Base-by-base conservation (phyloP, 1,140 invertebrate species). In the Cherax quadricarinatus region DNA sequence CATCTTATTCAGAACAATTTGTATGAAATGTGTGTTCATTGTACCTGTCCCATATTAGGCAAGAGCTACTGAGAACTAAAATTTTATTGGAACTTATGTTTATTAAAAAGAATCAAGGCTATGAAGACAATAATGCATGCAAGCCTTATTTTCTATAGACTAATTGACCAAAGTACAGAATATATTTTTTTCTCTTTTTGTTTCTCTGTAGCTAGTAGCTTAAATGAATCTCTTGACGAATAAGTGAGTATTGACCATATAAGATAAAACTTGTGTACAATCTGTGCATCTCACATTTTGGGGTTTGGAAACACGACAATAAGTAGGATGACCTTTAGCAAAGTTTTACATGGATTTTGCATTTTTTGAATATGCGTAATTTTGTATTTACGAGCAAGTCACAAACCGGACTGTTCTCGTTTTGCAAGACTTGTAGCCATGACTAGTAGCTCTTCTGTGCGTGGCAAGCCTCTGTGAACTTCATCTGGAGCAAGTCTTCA, bases 291-390 rank as follows among this genome's bases (percentile, higher is more conserved):
- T 86, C 85, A 86, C 85, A 81, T 89, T 89, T 89, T 89, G 87
- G 87, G 87, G 87, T 89, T 89, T 89, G 87, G 87, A 89, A 89
- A 89, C 87, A 89, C 87, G 87, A 89, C 87, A 89, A 89, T 89
- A 89, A 89, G 87, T 89, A 89, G 87, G 87, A 81, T 81, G 87
- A 89, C 75, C 87, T 81, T 51, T 89, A 89, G 87, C 87, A 89
- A 89, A 89, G 75, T 89, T 89, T 89, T 89, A 89, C 87, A 89
- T 89, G 87, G 79, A 81, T 89, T 89, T 89, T 89, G 87, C 87
- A 89, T 89, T 89, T 89, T 89, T 89, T 89, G 87, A 89, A 89
- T 89, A 89, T 81, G 87, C 87, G 87, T 89, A 89, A 88, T 89
- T 89, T 89, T 89, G 87, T 89, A 89, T 89, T 81, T 79, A 89